A percentile compares a stretch with the other conserved stretches of the same genome.
Evolutionary conservation across 2,888 invertebrate species (phyloP).

Genomic region (Machimus rusticus): DNA sequence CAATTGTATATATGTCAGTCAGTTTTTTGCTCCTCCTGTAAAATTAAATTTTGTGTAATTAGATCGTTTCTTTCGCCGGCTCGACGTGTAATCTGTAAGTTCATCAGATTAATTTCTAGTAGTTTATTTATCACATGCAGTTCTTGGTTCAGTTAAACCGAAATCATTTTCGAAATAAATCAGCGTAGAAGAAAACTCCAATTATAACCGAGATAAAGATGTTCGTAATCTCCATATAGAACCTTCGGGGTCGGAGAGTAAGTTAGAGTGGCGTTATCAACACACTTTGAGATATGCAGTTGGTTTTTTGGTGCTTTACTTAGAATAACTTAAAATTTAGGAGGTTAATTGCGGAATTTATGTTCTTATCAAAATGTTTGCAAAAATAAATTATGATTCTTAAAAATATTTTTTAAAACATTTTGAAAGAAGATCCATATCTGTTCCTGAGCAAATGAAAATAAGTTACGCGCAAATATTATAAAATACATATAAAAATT

Average conservation of each 20-base stretch:
- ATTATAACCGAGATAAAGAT: background rate
- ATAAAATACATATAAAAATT: too few species aligned
- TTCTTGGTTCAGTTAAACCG: background rate
- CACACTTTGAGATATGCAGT: background rate
- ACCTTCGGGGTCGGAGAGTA: background rate
- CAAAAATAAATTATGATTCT: too few species aligned
- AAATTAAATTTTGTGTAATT: too few species aligned
- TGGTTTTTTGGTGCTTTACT: background rate
- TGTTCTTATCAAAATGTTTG: background rate
- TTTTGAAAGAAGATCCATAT: too few species aligned
- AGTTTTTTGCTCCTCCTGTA: too few species aligned
- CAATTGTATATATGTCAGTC: too few species aligned
- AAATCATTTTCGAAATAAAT: background rate
- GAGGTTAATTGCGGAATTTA: background rate
- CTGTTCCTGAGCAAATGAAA: too few species aligned
- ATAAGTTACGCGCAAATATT: too few species aligned
- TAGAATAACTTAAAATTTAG: background rate
- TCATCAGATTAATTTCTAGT: too few species aligned
- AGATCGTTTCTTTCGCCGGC: too few species aligned
- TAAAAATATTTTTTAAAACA: too few species aligned
- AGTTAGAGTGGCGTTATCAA: background rate
- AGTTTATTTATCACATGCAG: background rate
- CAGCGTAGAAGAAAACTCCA: background rate
- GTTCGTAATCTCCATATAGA: background rate
- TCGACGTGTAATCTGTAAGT: too few species aligned